Conservation (phyloP, 2,113 vertebrate species). For the Gavialis gangeticus region DNA sequence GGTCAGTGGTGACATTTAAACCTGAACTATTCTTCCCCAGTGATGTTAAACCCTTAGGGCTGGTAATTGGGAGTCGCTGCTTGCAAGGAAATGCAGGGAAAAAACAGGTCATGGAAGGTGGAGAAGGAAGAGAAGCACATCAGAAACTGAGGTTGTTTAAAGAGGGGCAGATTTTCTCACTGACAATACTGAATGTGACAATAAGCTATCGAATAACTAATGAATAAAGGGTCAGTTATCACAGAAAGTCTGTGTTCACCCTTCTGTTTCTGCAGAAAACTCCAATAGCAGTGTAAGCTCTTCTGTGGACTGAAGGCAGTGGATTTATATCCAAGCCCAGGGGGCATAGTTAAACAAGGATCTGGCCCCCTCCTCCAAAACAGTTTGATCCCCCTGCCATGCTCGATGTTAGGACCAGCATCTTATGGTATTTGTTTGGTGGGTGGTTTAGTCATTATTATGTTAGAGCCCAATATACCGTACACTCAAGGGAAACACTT, state of each 20-base stretch:
- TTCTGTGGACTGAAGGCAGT: background rate
- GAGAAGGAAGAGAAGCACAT: background rate
- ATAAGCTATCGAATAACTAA: background rate
- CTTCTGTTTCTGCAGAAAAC: background rate
- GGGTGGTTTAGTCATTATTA: accelerated
- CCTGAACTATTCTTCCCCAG: background rate
- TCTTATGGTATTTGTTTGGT: accelerated
- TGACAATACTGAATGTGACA: background rate
- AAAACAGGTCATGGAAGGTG: background rate
- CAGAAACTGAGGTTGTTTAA: background rate
- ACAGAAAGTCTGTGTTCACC: background rate
- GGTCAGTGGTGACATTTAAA: background rate
- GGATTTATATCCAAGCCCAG: background rate
- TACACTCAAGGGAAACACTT: background rate
- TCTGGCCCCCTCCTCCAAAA: background rate
- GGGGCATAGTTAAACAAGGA: background rate
- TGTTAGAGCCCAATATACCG: background rate
- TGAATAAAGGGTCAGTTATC: background rate
- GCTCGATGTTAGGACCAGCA: background rate
- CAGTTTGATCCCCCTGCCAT: background rate
- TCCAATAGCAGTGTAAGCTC: background rate
- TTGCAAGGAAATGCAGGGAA: accelerated
- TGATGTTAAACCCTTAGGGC: background rate
- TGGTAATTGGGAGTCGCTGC: background rate
- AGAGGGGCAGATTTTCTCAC: background rate